Evolutionary conservation across 2,797 vertebrate species (phyloP), one percentile per base, ranked within the genome.

Genomic region (Vipera ursinii): DNA sequence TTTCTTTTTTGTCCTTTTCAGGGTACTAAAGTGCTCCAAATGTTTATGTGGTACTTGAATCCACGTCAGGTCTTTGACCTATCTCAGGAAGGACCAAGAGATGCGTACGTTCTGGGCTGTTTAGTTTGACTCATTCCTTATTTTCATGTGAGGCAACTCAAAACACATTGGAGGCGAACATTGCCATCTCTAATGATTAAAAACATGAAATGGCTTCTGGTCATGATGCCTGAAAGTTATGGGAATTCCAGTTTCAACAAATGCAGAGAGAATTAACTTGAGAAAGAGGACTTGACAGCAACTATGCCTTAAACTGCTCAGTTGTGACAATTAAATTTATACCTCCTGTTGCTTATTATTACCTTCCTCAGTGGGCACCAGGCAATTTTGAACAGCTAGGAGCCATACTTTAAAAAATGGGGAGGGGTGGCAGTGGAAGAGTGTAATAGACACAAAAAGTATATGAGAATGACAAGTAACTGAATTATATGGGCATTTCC

Each of bases 31-130:
- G 98, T 99, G 96, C 97, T 99, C 26, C 99, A 99, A 98, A 99
- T 98, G 98, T 99, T 99, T 97, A 99, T 99, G 99, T 99, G 99
- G 99, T 99, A 98, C 97, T 94, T 99, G 97, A 99, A 99, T 97
- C 99, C 99, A 59, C 98, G 99, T 48, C 99, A 99, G 96, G 99
- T 99, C 90, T 99, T 99, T 94, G 99, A 99, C 97, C 98, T 99
- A 95, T 99, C 99, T 92, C 99, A 99, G 97, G 99, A 99, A 51
- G 99, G 99, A 48, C 99, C 99, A 4, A 98, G 98, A 96, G 99
- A 99, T 95, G 99, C 99, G 99, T 99, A 95, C 99, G 99, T 99
- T 90, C 57, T 93, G 0, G 20, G 90, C 4, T 28, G 48, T 12
- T 86, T 51, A 22, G 22, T 0, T 0, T 10, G 55, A 5, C 3